Conservation (phyloP, 1,140 invertebrate species). For the Goniozus legneri region DNA sequence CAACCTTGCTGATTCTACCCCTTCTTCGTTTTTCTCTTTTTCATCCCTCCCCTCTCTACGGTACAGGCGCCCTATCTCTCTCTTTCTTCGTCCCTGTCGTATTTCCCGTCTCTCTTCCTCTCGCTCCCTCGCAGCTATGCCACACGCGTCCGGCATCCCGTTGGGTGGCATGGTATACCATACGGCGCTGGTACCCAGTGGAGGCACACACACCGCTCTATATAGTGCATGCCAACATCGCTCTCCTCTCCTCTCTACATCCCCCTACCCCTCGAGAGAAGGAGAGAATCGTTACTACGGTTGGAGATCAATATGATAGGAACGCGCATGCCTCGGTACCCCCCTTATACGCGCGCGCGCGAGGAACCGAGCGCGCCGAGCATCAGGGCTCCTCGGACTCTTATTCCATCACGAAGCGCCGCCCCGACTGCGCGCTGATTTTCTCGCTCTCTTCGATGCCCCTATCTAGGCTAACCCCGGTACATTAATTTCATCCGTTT, state of each 20-base stretch:
- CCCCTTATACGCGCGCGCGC: too few relatives aligned
- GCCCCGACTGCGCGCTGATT: background rate
- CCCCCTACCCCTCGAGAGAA: too few relatives aligned
- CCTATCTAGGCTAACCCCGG: too few relatives aligned
- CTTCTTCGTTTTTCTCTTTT: background rate
- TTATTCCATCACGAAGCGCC: too few relatives aligned
- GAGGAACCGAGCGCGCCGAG: too few relatives aligned
- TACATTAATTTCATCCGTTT: too few relatives aligned
- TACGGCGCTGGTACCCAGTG: constrained; percentile 36
- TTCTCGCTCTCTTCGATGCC: constrained; percentile 8
- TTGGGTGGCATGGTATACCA: constrained; percentile 30
- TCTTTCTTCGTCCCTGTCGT: constrained; percentile 1
- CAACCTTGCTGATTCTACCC: background rate
- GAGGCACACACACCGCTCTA: constrained; percentile 22
- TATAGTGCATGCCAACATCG: constrained; percentile 47
- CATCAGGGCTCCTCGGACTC: too few relatives aligned
- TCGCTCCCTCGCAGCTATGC: constrained; percentile 9
- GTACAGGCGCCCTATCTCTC: background rate
- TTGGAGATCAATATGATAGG: constrained; percentile 51
- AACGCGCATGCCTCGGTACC: constrained; percentile 45
- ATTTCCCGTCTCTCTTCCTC: background rate
- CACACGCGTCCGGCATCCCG: constrained; percentile 2
- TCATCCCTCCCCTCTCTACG: background rate
- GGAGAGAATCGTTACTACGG: constrained; percentile 54
- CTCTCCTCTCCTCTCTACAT: too few relatives aligned